Conservation (phyloP, 2,888 invertebrate genomes). For the Cantharis rustica region DNA sequence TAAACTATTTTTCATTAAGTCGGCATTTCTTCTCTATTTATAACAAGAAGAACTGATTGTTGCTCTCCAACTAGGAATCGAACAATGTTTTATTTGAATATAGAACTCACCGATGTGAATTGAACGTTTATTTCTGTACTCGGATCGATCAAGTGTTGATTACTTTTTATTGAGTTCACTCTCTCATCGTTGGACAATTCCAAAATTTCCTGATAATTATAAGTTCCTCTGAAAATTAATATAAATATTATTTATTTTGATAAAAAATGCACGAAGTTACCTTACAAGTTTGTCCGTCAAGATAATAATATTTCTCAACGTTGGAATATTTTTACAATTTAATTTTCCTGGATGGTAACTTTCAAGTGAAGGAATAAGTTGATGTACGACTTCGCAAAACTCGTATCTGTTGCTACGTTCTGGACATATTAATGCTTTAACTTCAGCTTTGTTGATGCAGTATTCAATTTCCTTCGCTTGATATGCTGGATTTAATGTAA, state of each 20-base stretch:
- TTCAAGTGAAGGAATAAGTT: slow-evolving; percentile 64
- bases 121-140: slow-evolving; percentile 76
- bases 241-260: neutral
- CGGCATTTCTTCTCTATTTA: no score
- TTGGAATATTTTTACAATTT: slow-evolving; percentile 57
- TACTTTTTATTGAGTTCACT: slow-evolving; percentile 45
- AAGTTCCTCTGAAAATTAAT: slow-evolving; percentile 53
- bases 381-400: slow-evolving; percentile 67
- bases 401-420: slow-evolving; percentile 67
- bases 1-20: no score
- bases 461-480: slow-evolving; percentile 71
- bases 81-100: no score
- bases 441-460: slow-evolving; percentile 71
- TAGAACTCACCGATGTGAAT: slow-evolving; percentile 71
- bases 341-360: slow-evolving; percentile 57
- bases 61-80: no score
- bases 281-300: slow-evolving; percentile 58
- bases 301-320: slow-evolving; percentile 63
- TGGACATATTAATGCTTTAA: slow-evolving; percentile 69
- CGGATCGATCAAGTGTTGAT: slow-evolving; percentile 63
- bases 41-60: no score
- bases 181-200: slow-evolving; percentile 44
- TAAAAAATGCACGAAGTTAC: slow-evolving; percentile 52
- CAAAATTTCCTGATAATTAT: slow-evolving; percentile 53
- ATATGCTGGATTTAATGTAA: slow-evolving; percentile 79